Conservation (phyloP, 2,113 vertebrate genomes). For the Noturus placidus region DNA sequence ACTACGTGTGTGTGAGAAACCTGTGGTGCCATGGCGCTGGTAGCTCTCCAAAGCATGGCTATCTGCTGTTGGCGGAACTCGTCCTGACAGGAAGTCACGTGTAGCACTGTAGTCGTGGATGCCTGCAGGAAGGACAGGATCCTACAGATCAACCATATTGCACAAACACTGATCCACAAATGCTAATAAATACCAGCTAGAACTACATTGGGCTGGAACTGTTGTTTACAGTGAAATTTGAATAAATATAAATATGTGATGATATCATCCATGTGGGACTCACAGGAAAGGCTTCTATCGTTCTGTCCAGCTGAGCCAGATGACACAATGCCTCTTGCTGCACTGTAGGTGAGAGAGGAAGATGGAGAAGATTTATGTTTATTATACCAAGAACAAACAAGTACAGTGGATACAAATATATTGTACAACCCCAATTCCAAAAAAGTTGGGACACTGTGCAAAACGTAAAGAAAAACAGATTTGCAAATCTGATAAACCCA, state of each 20-base stretch:
- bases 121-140: constrained; percentile 52
- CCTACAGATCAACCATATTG: not conserved
- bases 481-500: too few relatives aligned
- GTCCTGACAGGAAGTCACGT: constrained; percentile 88
- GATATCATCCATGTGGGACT: constrained; percentile 37
- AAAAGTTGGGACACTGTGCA: too few relatives aligned
- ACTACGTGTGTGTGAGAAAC: constrained; percentile 50
- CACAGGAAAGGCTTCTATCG: constrained; percentile 68
- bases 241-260: too few relatives aligned
- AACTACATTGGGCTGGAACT: not conserved
- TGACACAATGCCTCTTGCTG: constrained; percentile 76
- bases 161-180: not conserved
- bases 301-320: constrained; percentile 81
- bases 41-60: constrained; percentile 87
- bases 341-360: constrained; percentile 72
- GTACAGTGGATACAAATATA: not conserved
- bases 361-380: not conserved
- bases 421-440: too few relatives aligned
- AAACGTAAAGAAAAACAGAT: too few relatives aligned
- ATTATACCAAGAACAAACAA: not conserved
- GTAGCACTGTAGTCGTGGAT: constrained; percentile 71
- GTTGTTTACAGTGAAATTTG: not conserved
- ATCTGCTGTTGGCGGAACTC: constrained; percentile 93
- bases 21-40: constrained; percentile 67
- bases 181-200: not conserved